A percentile compares a stretch with the other conserved stretches of the same genome.
Conservation (phyloP, 2,888 invertebrate species). For the Phaedon cochleariae region DNA sequence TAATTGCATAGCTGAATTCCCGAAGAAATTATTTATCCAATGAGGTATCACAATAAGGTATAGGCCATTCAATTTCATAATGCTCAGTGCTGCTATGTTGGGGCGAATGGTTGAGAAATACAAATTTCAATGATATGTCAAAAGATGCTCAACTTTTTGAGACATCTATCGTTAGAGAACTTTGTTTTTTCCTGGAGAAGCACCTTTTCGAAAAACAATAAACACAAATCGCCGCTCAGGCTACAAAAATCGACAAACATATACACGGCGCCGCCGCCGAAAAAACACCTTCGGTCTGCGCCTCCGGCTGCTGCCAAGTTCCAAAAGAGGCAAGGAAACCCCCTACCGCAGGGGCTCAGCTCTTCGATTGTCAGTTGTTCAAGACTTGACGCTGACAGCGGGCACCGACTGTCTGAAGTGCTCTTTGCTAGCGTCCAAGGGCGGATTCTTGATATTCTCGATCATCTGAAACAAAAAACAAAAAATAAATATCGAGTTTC, state of each 20-base stretch:
- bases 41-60: too few relatives aligned
- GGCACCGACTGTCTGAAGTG: constrained; percentile 49
- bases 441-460: constrained; percentile 44
- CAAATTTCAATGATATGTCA: too few relatives aligned
- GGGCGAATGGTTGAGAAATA: too few relatives aligned
- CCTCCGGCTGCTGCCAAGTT: constrained; percentile 6
- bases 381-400: constrained; percentile 56
- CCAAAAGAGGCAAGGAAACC: constrained; percentile 14
- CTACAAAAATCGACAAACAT: constrained; percentile 33
- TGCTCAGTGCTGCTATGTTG: too few relatives aligned
- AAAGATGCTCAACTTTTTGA: too few relatives aligned
- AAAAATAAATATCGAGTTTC: neutral
- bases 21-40: too few relatives aligned
- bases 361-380: constrained; percentile 31
- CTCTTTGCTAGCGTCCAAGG: constrained; percentile 39
- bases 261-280: constrained; percentile 1
- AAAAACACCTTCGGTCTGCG: constrained; percentile 19
- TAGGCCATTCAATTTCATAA: too few relatives aligned
- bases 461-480: constrained; percentile 50
- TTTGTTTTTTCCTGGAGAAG: too few relatives aligned
- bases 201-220: constrained; percentile 27
- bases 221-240: constrained; percentile 40
- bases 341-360: neutral
- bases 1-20: too few relatives aligned
- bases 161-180: too few relatives aligned